phyloP scores from a whole-genome alignment of 2,888 invertebrate species.

The Lycia hirtaria region DNA sequence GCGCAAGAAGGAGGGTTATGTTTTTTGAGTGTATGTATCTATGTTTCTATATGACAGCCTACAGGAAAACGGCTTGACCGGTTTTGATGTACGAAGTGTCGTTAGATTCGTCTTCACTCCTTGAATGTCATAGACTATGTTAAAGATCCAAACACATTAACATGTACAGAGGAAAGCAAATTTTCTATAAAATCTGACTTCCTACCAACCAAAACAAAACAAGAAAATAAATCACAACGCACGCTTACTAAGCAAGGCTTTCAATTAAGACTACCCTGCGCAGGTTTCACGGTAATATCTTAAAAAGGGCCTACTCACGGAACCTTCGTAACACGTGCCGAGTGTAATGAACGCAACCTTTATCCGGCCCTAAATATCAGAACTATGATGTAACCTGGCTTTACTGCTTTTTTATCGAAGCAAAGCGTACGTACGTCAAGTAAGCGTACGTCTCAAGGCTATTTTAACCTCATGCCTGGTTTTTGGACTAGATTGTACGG shows the following conservation, averaged over 20 bases:
- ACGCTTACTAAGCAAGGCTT: neutral
- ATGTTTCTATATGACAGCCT: too few species aligned
- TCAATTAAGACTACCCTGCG: neutral
- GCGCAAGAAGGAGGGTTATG: too few species aligned
- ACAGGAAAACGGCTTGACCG: too few species aligned
- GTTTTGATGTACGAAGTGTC: too few species aligned
- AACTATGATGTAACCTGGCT: neutral
- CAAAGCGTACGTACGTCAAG: neutral
- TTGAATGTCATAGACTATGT: too few species aligned
- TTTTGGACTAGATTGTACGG: too few species aligned
- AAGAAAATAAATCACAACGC: neutral
- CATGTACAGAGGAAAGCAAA: too few species aligned
- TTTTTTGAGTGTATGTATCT: too few species aligned
- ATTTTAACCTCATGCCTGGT: neutral
- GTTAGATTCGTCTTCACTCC: too few species aligned
- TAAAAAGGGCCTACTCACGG: neutral
- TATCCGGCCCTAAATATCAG: neutral
- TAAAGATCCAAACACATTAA: too few species aligned
- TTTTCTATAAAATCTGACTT: too few species aligned
- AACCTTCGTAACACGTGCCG: too few species aligned
- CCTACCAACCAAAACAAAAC: neutral
- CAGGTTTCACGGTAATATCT: neutral
- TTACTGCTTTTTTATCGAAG: neutral
- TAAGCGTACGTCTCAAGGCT: neutral
- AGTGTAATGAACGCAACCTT: neutral